Evolutionary conservation across 2,888 invertebrate species (phyloP).

Genomic region (Conomelus anceps): DNA sequence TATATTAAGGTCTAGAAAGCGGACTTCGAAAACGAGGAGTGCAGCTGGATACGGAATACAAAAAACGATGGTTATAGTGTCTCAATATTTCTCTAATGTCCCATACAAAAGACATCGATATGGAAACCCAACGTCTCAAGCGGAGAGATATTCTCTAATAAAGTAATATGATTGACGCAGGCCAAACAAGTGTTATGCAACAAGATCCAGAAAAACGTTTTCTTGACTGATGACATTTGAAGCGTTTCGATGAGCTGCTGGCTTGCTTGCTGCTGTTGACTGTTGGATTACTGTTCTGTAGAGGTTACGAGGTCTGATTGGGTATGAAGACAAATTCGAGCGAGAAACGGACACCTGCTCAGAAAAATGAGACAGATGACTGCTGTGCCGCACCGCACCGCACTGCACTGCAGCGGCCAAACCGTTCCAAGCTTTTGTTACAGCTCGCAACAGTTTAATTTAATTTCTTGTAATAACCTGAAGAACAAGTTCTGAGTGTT

Average conservation of each 20-base stretch:
- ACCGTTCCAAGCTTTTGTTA: neutral
- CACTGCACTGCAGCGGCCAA: neutral
- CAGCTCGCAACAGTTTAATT: slow-evolving; percentile 8
- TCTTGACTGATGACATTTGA: neutral
- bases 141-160: neutral
- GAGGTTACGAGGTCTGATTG: neutral
- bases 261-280: neutral
- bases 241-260: neutral
- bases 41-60: too few relatives aligned
- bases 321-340: neutral
- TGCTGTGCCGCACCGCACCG: neutral
- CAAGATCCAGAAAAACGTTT: too few relatives aligned
- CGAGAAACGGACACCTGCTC: neutral
- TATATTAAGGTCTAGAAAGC: too few relatives aligned
- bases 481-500: slow-evolving; percentile 11
- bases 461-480: slow-evolving; percentile 12
- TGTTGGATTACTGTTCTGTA: too few relatives aligned
- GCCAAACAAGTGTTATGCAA: neutral
- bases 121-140: too few relatives aligned
- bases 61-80: too few relatives aligned
- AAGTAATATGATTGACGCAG: neutral
- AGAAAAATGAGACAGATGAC: neutral
- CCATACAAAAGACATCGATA: too few relatives aligned
- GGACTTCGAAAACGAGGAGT: too few relatives aligned
- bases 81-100: too few relatives aligned